phyloP scores from a whole-genome alignment of 2,888 invertebrate species.

The Thymelicus acteon region DNA sequence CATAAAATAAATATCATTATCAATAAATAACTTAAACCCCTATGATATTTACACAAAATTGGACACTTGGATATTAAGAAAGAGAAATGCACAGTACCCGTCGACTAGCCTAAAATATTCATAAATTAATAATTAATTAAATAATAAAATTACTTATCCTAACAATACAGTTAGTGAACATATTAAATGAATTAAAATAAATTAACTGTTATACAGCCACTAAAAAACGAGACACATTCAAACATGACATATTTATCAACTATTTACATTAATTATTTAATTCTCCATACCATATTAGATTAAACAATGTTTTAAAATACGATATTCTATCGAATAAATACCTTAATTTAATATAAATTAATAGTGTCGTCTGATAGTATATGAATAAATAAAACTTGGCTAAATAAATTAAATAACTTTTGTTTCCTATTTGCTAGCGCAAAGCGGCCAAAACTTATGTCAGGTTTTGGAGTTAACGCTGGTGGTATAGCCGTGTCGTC shows the following conservation, averaged over 20 bases:
- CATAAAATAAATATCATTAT: constrained; percentile 50
- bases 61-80: constrained; percentile 69
- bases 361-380: constrained; percentile 53
- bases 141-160: background rate
- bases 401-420: constrained; percentile 47
- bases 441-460: constrained; percentile 53
- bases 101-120: constrained; percentile 75
- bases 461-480: constrained; percentile 48
- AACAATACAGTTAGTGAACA: background rate
- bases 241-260: constrained; percentile 38
- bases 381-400: constrained; percentile 31
- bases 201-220: constrained; percentile 15
- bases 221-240: constrained; percentile 33
- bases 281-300: constrained; percentile 45
- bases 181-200: constrained; percentile 10
- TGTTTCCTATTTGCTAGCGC: constrained; percentile 54
- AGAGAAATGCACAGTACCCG: constrained; percentile 81
- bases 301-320: constrained; percentile 44
- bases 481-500: constrained; percentile 58
- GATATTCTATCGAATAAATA: constrained; percentile 47
- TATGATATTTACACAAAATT: constrained; percentile 76
- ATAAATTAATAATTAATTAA: constrained; percentile 25
- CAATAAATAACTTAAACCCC: constrained; percentile 49
- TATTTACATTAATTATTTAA: constrained; percentile 44
- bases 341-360: constrained; percentile 41